Conservation (phyloP, 2,113 vertebrate genomes). For the Corydoras sp. region DNA sequence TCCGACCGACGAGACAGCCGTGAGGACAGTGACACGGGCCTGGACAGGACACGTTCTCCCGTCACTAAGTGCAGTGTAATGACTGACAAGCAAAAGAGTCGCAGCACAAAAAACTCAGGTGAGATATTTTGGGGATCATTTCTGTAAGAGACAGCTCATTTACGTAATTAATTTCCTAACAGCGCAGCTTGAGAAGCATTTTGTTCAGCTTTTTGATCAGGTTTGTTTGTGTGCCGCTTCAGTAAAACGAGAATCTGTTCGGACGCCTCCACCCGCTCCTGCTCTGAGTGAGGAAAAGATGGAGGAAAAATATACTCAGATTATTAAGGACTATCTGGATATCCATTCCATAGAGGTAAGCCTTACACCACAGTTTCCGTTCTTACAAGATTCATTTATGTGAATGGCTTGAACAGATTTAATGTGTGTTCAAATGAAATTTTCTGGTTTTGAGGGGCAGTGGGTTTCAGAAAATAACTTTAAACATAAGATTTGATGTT, state of each 20-base stretch:
- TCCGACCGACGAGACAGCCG: constrained; percentile 73
- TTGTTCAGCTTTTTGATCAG: no score
- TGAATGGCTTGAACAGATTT: no score
- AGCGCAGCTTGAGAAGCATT: no score
- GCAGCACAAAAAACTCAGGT: constrained; percentile 64
- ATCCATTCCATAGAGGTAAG: constrained; percentile 89
- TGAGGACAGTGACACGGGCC: constrained; percentile 55
- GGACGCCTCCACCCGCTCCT: constrained; percentile 53
- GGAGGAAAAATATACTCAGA: constrained; percentile 86
- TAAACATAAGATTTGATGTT: no score
- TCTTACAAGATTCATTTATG: no score
- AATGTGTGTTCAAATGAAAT: no score
- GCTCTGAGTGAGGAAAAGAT: constrained; percentile 79
- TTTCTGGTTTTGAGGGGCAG: no score
- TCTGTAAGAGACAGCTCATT: background rate
- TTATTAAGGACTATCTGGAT: constrained; percentile 92
- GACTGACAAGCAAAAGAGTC: constrained; percentile 68
- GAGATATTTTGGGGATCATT: background rate
- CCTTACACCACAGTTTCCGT: no score
- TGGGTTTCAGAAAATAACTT: no score
- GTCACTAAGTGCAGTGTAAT: constrained; percentile 81
- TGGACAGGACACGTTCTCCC: constrained; percentile 61
- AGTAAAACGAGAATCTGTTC: constrained; percentile 73
- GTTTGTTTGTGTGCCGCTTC: background rate
- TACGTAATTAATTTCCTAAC: no score